These are phyloP conservation scores for Polypedilum pembai DNA, from an alignment of 1,140 invertebrate genomes.

Conservation along the genomic window DNA sequence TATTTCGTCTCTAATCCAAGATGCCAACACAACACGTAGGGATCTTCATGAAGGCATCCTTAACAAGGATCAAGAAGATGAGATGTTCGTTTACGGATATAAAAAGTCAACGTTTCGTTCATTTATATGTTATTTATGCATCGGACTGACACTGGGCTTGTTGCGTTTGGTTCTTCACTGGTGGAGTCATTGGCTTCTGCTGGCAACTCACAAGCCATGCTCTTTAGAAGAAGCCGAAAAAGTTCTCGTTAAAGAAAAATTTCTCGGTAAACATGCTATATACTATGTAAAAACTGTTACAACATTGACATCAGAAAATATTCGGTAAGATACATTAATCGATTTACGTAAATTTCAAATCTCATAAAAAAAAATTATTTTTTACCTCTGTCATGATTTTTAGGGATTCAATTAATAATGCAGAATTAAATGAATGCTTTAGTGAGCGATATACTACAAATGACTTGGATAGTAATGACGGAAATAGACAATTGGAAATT, in stretches of 20 bases:
- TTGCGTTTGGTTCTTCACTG: constrained; percentile 78
- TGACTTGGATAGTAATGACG: constrained; percentile 36
- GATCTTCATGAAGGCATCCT: constrained; percentile 38
- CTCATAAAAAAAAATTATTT: neutral
- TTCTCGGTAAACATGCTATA: constrained; percentile 60
- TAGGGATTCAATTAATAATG: constrained; percentile 25
- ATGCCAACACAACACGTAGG: constrained; percentile 16
- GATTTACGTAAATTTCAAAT: constrained; percentile 1
- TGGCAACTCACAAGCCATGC: constrained; percentile 63
- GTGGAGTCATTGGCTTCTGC: constrained; percentile 71
- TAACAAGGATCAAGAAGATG: constrained; percentile 59
- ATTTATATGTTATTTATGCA: constrained; percentile 53
- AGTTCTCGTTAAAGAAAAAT: constrained; percentile 67
- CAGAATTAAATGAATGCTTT: constrained; percentile 27
- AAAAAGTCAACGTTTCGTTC: constrained; percentile 46
- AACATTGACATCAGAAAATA: constrained; percentile 47
- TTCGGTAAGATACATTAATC: constrained; percentile 37
- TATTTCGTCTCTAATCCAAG: constrained; percentile 16
- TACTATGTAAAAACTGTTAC: constrained; percentile 57
- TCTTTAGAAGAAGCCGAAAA: constrained; percentile 63
- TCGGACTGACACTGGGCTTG: constrained; percentile 61
- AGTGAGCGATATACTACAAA: constrained; percentile 33
- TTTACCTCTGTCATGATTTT: neutral
- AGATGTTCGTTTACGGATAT: constrained; percentile 63
- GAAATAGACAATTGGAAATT: constrained; percentile 38